These are phyloP conservation scores for Mythimna vitellina DNA, from an alignment of 2,888 invertebrate genomes.

Conservation along the genomic window DNA sequence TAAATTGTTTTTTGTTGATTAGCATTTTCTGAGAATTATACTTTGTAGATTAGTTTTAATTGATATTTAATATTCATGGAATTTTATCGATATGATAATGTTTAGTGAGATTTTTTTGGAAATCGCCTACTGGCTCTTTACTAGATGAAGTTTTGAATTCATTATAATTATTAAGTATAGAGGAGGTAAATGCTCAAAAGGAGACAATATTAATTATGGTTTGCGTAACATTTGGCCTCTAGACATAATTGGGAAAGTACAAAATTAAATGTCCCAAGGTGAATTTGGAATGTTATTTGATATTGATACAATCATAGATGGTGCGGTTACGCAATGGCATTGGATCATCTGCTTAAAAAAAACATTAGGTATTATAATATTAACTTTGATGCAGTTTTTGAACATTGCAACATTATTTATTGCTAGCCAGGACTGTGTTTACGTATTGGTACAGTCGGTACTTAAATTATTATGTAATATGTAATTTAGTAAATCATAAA, in stretches of 20 bases:
- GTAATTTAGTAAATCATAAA: not conserved
- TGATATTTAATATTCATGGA: conserved; percentile 34
- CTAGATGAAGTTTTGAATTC: conserved; percentile 13
- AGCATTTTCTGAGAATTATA: conserved; percentile 21
- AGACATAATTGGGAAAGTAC: conserved; percentile 34
- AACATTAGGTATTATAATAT: no score
- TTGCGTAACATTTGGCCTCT: conserved; percentile 46
- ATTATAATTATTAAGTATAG: conserved; percentile 7
- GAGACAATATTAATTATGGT: conserved; percentile 25
- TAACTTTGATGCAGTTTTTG: not conserved
- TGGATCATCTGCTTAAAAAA: conserved; percentile 10
- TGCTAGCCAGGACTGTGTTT: not conserved
- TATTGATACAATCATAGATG: conserved; percentile 34
- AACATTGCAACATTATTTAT: conserved; percentile 12
- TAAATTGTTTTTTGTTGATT: conserved; percentile 53
- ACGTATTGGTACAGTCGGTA: not conserved
- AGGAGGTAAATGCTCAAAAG: conserved; percentile 10
- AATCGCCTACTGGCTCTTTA: not conserved
- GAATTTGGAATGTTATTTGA: conserved; percentile 26
- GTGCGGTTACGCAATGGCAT: conserved; percentile 24
- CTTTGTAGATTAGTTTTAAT: conserved; percentile 28
- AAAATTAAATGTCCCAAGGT: conserved; percentile 40
- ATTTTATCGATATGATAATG: conserved; percentile 17
- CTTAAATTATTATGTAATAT: not conserved
- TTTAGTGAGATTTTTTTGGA: not conserved